phyloP scores from a whole-genome alignment of 2,888 invertebrate species.

The Ramazzottius varieornatus region DNA sequence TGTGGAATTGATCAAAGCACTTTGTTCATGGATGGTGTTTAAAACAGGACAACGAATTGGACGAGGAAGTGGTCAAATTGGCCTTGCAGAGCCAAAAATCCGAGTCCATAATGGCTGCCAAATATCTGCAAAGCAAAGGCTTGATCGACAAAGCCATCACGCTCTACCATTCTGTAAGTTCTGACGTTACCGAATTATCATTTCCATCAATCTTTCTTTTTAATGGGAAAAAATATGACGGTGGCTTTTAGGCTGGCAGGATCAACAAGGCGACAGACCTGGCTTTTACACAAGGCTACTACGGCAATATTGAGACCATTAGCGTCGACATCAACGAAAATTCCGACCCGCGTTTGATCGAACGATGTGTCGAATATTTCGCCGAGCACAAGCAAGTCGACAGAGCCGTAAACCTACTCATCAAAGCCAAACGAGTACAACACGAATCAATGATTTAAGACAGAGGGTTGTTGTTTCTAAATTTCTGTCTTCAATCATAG shows the following conservation, averaged over 20 bases:
- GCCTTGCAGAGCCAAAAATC: not conserved
- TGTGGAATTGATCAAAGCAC: not conserved
- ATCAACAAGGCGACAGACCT: not conserved
- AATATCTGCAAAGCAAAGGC: not conserved
- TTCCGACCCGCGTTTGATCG: not conserved
- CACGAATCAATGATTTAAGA: not conserved
- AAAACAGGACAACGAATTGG: not conserved
- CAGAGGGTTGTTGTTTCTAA: not conserved
- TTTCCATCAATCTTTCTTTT: not conserved
- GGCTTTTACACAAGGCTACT: not conserved
- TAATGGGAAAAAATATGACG: not conserved
- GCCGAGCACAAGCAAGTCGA: not conserved
- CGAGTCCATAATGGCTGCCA: not conserved
- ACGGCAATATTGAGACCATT: conserved; percentile 1
- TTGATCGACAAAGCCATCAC: not conserved
- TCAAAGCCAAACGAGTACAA: not conserved
- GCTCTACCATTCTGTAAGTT: not conserved
- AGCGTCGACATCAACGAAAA: not conserved
- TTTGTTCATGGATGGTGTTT: not conserved
- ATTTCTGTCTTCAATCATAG: not conserved
- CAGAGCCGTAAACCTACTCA: not conserved
- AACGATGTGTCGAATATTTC: conserved; percentile 1
- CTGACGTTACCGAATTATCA: not conserved
- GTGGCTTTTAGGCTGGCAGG: not conserved
- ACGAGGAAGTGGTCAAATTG: not conserved